Evolutionary conservation across 2,888 invertebrate species (phyloP), one percentile per base, ranked within the genome.

Genomic region (Leptopterna dolabrata): DNA sequence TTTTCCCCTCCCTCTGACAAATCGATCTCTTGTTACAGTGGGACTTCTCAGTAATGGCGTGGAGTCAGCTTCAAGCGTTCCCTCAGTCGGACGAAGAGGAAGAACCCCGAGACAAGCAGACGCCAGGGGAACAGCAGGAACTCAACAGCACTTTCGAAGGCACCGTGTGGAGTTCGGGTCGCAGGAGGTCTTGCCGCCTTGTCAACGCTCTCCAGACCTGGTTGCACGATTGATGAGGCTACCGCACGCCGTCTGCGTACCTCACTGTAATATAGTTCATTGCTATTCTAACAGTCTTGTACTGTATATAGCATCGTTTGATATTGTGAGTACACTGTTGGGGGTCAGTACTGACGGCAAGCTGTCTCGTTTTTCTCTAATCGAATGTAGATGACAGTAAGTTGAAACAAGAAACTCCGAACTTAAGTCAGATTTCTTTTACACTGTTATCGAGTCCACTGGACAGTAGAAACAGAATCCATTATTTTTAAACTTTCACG

Each of bases 21-120:
- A 36, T 36, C 36, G 36, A 4, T 7, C 4, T 36, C 7, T 7
- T 83, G 19, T 70, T 51, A 13, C 87, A 90, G 90, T 90, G 90
- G 90, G 90, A 89, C 85, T 89, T 87, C 80, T 87, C 89, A 0
- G 89, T 90, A 6, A 43, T 84, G 4, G 87, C 89, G 29, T 90
- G 90, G 90, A 88, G 83, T 27, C 89, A 47, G 16, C 24, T 63
- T 19, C n/a, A 29, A 11, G 43, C 27, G 3, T 16, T 41, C 4
- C 16, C 84, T 14, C 73, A 71, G 16, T 41, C 78, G 3, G 85
- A 47, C 16, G 76, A 76, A 73, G 85, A 85, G 11, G 45, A 73
- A 11, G 85, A 73, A 45, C n/a, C 16, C 13, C 24, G 27, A 7
- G 71, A 84, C 7, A 19, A 45, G n/a, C 43, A 24, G 45, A 2